Base-by-base conservation (phyloP, 2,113 vertebrate genomes). In the Crocuta crocuta region DNA sequence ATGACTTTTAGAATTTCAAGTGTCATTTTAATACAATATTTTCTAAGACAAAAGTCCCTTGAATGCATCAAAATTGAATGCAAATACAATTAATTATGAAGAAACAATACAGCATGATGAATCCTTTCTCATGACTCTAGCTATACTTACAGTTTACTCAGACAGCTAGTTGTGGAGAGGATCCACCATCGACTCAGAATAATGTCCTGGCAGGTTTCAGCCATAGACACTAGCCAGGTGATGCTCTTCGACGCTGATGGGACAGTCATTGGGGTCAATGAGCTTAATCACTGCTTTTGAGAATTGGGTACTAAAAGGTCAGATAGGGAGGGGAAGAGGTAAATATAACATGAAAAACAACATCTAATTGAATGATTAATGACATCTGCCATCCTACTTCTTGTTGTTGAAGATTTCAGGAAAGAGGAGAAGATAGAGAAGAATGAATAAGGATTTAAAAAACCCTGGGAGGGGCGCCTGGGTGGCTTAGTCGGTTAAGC, bases 111-210 rank as follows among this genome's bases (percentile, higher is more conserved):
- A 35, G 35, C 39, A 35, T 17, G 0, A 28, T 48, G 0, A 50
- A 39, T 9, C 2, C 9, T 39, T 70, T 71, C 8, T 39, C 3
- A 26, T 65, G 7, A 5, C 4, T 50, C 16, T 81, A 63, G 7
- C 12, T 39, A 11, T 81, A 92, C 74, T 96, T 19, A 96, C 90
- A 81, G 28, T 58, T 96, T 88, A n/a, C 3, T 70, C 39, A 92
- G 73, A 87, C 73, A 95, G 24, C 33, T 86, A 4, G 63, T 33
- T 10, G 50, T 92, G 50, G 89, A 92, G 24, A 92, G 50, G 73
- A 80, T 63, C 89, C 82, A 86, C 89, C 89, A 95, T 3, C 0
- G 48, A 63, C 24, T 81, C 50, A 92, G 53, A 45, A 86, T 80
- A 39, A 92, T 24, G 10, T 63, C 73, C 39, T 94, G 79, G 71